These are phyloP conservation scores for Anarhynchus alexandrinus DNA, from an alignment of 2,113 vertebrate genomes.

Conservation along the genomic window DNA sequence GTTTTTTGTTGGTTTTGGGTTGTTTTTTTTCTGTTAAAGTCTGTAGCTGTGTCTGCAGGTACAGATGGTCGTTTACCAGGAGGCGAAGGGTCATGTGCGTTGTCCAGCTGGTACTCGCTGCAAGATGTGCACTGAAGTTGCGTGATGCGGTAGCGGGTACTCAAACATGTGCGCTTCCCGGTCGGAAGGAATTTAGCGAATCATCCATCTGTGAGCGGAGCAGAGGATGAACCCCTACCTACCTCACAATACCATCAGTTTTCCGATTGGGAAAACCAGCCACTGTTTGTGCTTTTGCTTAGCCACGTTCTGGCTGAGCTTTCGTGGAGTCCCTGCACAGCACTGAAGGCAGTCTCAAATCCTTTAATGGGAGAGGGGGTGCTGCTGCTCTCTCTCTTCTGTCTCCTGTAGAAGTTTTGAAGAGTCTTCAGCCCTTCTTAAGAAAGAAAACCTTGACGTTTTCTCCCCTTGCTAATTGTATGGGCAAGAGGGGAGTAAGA, in stretches of 20 bases:
- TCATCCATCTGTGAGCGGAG: neutral
- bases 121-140: neutral
- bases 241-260: rapidly evolving
- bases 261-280: neutral
- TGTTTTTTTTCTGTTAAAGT: neutral
- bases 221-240: neutral
- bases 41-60: neutral
- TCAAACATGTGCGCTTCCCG: rapidly evolving
- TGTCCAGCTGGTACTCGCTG: neutral
- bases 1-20: too few relatives aligned
- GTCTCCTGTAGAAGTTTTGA: neutral
- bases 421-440: neutral
- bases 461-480: neutral
- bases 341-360: too few relatives aligned
- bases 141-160: neutral
- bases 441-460: neutral
- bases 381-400: neutral
- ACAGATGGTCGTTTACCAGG: neutral
- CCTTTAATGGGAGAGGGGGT: neutral
- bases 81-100: neutral
- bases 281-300: rapidly evolving
- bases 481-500: neutral
- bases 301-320: neutral
- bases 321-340: neutral
- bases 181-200: neutral